Evolutionary conservation across 1,140 invertebrate species (phyloP), one percentile per base, ranked within the genome.

Genomic region (Sycobia sp.): DNA sequence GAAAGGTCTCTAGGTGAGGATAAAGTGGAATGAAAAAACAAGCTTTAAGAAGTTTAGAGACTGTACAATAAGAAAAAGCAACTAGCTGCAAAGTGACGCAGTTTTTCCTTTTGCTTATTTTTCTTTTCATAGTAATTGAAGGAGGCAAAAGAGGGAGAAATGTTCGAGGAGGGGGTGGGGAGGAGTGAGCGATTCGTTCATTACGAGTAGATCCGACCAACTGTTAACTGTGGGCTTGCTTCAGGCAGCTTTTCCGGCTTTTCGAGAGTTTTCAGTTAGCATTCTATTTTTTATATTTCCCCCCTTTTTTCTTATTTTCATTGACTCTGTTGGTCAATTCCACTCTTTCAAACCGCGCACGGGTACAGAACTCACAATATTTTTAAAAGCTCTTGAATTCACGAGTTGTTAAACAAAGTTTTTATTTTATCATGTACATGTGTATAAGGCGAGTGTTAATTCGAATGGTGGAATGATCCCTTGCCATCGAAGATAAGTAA

Each of bases 41-140:
- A 34, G 38, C 38, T 51, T 13, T 11, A 51, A 62, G 61, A 65
- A 54, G 34, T n/a, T n/a, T n/a, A n/a, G n/a, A n/a, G n/a, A n/a
- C n/a, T n/a, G n/a, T n/a, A 22, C 8, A 27, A 11, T 25, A 47
- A 57, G 62, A 62, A 58, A 64, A 67, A 71, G 67, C 66, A 72
- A 73, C 69, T 67, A 69, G 73, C 69, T 61, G 68, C 68, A 71
- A 73, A 75, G 68, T 57, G 69, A 70, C 63, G 68, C n/a, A n/a
- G n/a, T n/a, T n/a, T n/a, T n/a, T 54, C 55, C 32, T 51, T 20
- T 20, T 38, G 4, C 41, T 41, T 51, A 29, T 38, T 32, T 41
- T 32, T 22, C 4, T 43, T 22, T 32, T 23, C 16, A n/a, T n/a
- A n/a, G n/a, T n/a, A n/a, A n/a, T n/a, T n/a, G n/a, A n/a, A n/a